Evolutionary conservation across 1,140 invertebrate species (phyloP).

Genomic region (Parasteatoda tepidariorum): DNA sequence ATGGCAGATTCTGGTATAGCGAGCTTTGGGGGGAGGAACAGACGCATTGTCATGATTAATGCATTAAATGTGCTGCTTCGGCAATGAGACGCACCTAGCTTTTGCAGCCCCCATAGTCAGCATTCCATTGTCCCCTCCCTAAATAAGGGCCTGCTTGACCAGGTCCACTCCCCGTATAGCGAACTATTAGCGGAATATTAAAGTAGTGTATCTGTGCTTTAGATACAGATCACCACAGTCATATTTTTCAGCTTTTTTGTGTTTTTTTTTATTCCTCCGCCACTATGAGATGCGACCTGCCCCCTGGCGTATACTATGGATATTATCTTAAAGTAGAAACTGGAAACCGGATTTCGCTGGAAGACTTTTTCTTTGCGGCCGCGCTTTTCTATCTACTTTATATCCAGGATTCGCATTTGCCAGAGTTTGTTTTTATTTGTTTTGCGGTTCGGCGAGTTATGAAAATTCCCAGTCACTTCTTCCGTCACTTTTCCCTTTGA

Average conservation of each 20-base stretch:
- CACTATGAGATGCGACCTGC: constrained; percentile 31
- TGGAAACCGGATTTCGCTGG: constrained; percentile 40
- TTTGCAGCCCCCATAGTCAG: constrained; percentile 53
- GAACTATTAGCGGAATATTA: constrained; percentile 50
- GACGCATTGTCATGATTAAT: constrained; percentile 57
- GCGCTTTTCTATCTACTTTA: no score
- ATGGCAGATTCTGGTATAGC: constrained; percentile 12
- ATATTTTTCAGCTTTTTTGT: background rate
- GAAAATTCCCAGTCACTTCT: no score
- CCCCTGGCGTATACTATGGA: constrained; percentile 27
- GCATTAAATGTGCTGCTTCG: constrained; percentile 51
- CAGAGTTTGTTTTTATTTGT: no score
- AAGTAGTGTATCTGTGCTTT: constrained; percentile 38
- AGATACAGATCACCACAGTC: constrained; percentile 54
- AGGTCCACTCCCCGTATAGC: constrained; percentile 43
- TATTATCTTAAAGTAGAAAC: constrained; percentile 41
- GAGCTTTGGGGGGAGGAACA: constrained; percentile 33
- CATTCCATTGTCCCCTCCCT: constrained; percentile 58
- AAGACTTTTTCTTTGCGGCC: background rate
- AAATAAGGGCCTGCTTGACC: constrained; percentile 52
- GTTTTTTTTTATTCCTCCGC: background rate
- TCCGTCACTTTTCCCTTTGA: no score
- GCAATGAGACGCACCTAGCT: constrained; percentile 57
- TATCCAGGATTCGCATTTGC: no score
- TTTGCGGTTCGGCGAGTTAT: no score